These are phyloP conservation scores for Dendrolimus punctatus DNA, from an alignment of 1,140 invertebrate species.

Conservation along the genomic window DNA sequence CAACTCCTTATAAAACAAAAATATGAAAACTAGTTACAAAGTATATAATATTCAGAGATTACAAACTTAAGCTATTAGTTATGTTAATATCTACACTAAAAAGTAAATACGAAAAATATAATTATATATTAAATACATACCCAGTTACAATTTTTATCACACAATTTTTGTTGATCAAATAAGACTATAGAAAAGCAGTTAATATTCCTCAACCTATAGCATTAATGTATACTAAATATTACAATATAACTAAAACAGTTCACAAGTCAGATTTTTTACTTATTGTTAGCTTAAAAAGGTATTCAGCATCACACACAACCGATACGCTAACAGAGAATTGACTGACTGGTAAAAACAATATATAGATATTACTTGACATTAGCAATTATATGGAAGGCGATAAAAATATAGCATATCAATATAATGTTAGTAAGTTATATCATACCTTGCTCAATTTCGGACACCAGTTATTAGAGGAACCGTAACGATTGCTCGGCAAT, in stretches of 20 bases:
- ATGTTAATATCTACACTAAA: no score
- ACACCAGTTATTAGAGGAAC: slow-evolving; percentile 57
- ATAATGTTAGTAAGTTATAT: slow-evolving; percentile 12
- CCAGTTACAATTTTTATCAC: not conserved
- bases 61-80: no score
- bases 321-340: slow-evolving; percentile 7
- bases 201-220: no score
- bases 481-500: slow-evolving; percentile 47
- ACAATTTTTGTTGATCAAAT: not conserved
- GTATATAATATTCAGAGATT: slow-evolving; percentile 11
- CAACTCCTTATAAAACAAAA: slow-evolving; percentile 32
- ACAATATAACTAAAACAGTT: not conserved
- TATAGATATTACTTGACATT: slow-evolving; percentile 9
- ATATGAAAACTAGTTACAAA: slow-evolving; percentile 15
- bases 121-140: no score
- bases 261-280: not conserved
- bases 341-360: slow-evolving; percentile 7
- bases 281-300: slow-evolving; percentile 3
- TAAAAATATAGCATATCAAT: slow-evolving; percentile 8
- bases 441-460: slow-evolving; percentile 61
- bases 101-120: no score
- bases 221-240: not conserved
- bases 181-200: no score
- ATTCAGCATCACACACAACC: slow-evolving; percentile 9
- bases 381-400: slow-evolving; percentile 10